phyloP scores from a whole-genome alignment of 1,140 invertebrate genomes.

The Drosophila littoralis region DNA sequence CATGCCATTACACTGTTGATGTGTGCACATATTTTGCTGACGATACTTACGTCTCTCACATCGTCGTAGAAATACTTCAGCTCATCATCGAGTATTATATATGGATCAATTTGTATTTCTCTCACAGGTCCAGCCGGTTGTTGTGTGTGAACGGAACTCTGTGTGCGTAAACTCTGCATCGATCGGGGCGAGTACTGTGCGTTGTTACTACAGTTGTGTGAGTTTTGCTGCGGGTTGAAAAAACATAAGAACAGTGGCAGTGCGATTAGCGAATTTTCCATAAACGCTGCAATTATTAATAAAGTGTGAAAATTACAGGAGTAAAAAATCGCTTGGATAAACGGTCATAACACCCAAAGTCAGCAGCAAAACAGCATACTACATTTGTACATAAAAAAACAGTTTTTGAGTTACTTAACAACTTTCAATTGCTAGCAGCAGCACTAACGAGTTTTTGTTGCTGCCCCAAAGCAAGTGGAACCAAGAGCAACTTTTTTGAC shows the following conservation, averaged over 20 bases:
- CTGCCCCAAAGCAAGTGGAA: conserved; percentile 11
- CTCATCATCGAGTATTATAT: conserved; percentile 92
- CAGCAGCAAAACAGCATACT: not conserved
- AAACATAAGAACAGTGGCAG: conserved; percentile 36
- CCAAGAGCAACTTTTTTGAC: conserved; percentile 38
- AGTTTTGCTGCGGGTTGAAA: conserved; percentile 40
- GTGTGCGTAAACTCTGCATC: conserved; percentile 62
- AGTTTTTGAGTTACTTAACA: conserved; percentile 69
- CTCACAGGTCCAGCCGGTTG: conserved; percentile 90
- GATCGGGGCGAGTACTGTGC: conserved; percentile 43
- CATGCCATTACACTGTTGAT: not conserved
- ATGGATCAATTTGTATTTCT: conserved; percentile 92
- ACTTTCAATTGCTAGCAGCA: conserved; percentile 70
- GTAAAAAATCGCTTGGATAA: conserved; percentile 37
- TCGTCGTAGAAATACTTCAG: conserved; percentile 92
- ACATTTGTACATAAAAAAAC: conserved; percentile 18
- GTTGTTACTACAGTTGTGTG: conserved; percentile 54
- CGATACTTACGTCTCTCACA: conserved; percentile 90
- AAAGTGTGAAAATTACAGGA: conserved; percentile 67
- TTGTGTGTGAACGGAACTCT: conserved; percentile 88
- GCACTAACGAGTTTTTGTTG: conserved; percentile 65
- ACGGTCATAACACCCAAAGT: conserved; percentile 17
- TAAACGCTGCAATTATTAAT: conserved; percentile 62
- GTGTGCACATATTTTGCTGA: not conserved
- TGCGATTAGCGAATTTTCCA: conserved; percentile 20